Percentiles rank a stretch among this genome's conserved stretches.
Conservation (phyloP, 2,113 vertebrate genomes). For the Desmodus rotundus region DNA sequence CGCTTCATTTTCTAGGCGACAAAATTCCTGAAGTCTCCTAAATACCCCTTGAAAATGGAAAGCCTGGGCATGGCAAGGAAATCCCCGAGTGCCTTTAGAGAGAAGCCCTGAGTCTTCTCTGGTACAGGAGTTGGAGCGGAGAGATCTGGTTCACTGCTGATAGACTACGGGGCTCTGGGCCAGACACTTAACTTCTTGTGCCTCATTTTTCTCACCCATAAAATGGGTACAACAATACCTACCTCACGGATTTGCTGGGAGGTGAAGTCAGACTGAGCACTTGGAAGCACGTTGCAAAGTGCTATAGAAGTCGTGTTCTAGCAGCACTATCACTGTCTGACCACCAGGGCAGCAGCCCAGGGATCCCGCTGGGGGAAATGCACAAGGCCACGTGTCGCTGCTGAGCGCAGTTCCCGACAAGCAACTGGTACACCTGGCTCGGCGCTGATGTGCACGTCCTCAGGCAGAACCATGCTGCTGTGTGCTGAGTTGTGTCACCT, state of each 20-base stretch:
- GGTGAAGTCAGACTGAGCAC: background rate
- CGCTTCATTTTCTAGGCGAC: background rate
- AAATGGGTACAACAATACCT: background rate
- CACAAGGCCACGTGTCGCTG: background rate
- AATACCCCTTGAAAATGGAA: background rate
- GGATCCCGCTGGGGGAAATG: background rate
- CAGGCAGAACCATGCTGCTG: background rate
- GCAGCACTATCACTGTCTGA: background rate
- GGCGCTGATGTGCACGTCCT: background rate
- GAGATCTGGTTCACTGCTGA: background rate
- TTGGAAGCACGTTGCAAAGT: background rate
- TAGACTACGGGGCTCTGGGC: background rate
- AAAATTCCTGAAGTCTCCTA: background rate
- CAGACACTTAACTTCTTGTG: background rate
- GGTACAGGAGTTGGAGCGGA: background rate
- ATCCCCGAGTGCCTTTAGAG: accelerated
- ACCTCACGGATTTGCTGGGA: background rate
- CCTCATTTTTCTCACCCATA: background rate
- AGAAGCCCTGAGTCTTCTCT: background rate
- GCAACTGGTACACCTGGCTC: background rate
- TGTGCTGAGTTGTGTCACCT: background rate
- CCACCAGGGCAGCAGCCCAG: background rate
- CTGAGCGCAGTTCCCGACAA: background rate
- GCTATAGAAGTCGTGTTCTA: background rate
- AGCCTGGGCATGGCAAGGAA: background rate